Base-by-base conservation (phyloP, 2,888 invertebrate genomes). In the Phymatocera aterrima region DNA sequence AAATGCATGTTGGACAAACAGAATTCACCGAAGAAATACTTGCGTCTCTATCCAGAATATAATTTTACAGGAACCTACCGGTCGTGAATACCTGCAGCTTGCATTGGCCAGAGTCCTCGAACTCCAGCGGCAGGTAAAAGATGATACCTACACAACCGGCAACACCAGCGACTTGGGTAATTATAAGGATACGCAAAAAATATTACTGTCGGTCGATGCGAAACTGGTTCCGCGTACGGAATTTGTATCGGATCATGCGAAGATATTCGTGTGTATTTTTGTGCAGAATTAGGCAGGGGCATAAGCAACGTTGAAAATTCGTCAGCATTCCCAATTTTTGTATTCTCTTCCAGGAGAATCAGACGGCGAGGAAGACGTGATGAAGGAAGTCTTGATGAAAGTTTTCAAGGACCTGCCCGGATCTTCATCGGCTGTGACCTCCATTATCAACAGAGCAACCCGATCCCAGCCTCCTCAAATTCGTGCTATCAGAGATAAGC, bases 401-500 rank as follows among this genome's bases (percentile, higher is more conserved):
- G 88, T 90, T 4, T 90, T 90, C 70, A 84, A 87, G 79, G 86
- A 90, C 65, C 83, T 89, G 3, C 90, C 90, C 0, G 90, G 88
- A 0, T 84, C 88, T 0, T 84, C 88, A 0, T 80, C 82, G 2
- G 79, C 85, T 0, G 80, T 86, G 0, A 77, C 82, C 0, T 79
- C 83, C 8, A 83, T 86, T 68, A 84, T 89, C 79, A 84, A 87
- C 60, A 83, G 85, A 64, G 85, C 82, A 21, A 84, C 84, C 5
- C 83, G 80, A 54, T 82, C 85, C 15, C 80, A 82, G 48, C 80
- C 85, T 0, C 72, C 64, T 1, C 85, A 86, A 78, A 61, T 87
- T 0, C 82, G 85, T 40, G 83, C 81, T 15, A 84, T 87, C 78
- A 85, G 85, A 8, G 83, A 79, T 57, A 89, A 89, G 81, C 83